phyloP scores from a whole-genome alignment of 2,888 invertebrate species.

The Julus scandinavius region DNA sequence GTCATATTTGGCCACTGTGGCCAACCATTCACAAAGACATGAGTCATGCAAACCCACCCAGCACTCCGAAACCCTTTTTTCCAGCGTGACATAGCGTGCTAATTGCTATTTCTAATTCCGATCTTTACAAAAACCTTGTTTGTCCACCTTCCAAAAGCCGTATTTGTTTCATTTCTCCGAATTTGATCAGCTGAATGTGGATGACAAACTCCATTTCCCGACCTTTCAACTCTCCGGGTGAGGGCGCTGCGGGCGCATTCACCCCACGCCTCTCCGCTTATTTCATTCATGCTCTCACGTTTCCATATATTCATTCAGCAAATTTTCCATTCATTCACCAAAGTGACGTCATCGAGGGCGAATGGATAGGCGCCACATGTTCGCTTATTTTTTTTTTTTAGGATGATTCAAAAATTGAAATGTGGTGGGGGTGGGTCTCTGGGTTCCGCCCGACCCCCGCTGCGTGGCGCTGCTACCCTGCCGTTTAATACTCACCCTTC shows the following conservation, averaged over 20 bases:
- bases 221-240: not conserved
- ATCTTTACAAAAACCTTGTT: not conserved
- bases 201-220: not conserved
- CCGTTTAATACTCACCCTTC: not conserved
- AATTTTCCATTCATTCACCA: slow-evolving; percentile 7
- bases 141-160: not conserved
- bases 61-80: not conserved
- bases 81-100: not conserved
- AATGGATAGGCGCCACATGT: slow-evolving; percentile 35
- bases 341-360: not conserved
- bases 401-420: slow-evolving; percentile 43
- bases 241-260: not conserved
- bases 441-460: not conserved
- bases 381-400: not conserved
- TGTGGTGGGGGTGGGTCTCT: not conserved
- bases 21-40: not conserved
- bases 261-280: not conserved
- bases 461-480: not conserved
- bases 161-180: not conserved
- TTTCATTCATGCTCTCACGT: not conserved
- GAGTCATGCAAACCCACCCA: slow-evolving; percentile 12
- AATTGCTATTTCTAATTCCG: not conserved
- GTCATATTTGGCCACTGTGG: slow-evolving; percentile 29
- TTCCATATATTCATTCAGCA: not conserved
- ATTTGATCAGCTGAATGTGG: not conserved